Conservation (phyloP, 2,113 vertebrate species). For the Otolemur garnettii region DNA sequence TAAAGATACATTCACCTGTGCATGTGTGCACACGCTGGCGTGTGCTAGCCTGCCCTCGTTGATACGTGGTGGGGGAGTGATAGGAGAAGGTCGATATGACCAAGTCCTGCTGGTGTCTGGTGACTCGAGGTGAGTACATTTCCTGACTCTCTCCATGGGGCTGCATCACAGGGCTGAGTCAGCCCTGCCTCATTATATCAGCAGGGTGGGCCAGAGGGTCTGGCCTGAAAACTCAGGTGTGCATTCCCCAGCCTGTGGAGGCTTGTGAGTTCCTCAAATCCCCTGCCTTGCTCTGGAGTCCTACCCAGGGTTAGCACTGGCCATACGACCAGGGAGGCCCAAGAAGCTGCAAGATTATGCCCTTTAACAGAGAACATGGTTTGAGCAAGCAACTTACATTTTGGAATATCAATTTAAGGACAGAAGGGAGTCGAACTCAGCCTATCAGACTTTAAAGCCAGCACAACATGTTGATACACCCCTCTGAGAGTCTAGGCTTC, state of each 20-base stretch:
- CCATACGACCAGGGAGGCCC: neutral
- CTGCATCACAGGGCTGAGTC: neutral
- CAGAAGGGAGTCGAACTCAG: neutral
- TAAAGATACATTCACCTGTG: neutral
- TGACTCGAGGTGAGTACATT: neutral
- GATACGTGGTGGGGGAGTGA: accelerated
- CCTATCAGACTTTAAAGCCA: neutral
- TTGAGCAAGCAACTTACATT: neutral
- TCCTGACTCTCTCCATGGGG: neutral
- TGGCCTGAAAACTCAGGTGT: neutral
- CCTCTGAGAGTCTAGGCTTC: neutral
- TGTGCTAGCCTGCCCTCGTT: neutral
- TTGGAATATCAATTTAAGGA: neutral
- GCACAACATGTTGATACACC: accelerated
- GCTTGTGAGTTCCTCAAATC: neutral
- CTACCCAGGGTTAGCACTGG: neutral
- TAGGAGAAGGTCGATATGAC: neutral
- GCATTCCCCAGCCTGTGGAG: neutral
- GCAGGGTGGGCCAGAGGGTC: accelerated
- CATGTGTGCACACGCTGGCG: accelerated
- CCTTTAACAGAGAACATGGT: neutral
- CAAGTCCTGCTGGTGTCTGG: neutral
- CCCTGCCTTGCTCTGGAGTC: neutral
- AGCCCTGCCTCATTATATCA: neutral
- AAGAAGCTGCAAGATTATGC: neutral